A percentile compares a stretch with the other conserved stretches of the same genome.
phyloP scores from a whole-genome alignment of 2,113 vertebrate species.

The Thalassoma bifasciatum region DNA sequence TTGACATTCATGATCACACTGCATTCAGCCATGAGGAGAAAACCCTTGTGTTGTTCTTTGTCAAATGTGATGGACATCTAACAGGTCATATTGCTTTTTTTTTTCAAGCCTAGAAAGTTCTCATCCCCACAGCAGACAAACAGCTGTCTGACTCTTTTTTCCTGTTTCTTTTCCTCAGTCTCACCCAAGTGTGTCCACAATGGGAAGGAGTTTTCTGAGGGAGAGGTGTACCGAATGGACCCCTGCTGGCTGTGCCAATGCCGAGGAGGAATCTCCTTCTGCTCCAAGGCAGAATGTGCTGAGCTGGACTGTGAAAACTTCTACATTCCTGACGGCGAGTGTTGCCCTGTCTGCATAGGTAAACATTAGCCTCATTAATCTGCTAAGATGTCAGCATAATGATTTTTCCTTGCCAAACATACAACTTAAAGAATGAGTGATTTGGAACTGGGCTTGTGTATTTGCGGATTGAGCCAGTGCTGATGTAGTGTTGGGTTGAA shows the following conservation, averaged over 20 bases:
- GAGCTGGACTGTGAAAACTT: constrained; percentile 85
- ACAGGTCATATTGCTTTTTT: not conserved
- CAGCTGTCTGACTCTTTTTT: constrained; percentile 26
- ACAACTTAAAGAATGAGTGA: not conserved
- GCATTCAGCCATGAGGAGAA: not conserved
- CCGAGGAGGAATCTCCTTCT: constrained; percentile 86
- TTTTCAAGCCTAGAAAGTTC: not conserved
- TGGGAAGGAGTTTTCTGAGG: constrained; percentile 81
- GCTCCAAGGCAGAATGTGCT: constrained; percentile 85
- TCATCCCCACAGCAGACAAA: not conserved
- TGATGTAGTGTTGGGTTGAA: not conserved
- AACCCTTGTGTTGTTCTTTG: constrained; percentile 17
- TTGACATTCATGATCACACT: constrained; percentile 32
- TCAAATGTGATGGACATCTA: constrained; percentile 48
- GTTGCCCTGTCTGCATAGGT: constrained; percentile 87
- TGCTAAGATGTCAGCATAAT: not conserved
- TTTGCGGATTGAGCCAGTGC: not conserved
- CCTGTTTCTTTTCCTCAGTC: constrained; percentile 54
- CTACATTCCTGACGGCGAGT: constrained; percentile 86
- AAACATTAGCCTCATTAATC: constrained; percentile 5
- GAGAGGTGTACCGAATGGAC: constrained; percentile 86
- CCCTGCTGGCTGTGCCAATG: constrained; percentile 87
- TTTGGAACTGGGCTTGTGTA: not conserved
- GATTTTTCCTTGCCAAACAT: not conserved
- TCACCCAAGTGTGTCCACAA: constrained; percentile 82